phyloP scores from a whole-genome alignment of 1,140 invertebrate species.

The Cepaea nemoralis region DNA sequence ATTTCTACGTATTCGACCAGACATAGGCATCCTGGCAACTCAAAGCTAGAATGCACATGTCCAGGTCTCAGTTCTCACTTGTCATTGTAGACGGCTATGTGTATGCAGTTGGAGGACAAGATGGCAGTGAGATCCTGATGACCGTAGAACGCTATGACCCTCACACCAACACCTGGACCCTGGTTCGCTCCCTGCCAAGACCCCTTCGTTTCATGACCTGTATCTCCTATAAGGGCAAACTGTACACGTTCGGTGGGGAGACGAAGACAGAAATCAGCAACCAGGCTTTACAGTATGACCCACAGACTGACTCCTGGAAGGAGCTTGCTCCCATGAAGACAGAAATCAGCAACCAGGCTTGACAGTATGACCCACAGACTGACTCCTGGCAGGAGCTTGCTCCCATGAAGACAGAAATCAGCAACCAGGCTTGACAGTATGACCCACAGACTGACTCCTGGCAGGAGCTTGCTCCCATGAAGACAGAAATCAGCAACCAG shows the following conservation, averaged over 20 bases:
- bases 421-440: too few species aligned
- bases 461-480: too few species aligned
- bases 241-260: constrained; percentile 69
- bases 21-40: constrained; percentile 56
- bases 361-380: too few species aligned
- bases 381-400: too few species aligned
- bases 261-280: constrained; percentile 56
- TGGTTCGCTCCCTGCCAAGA: constrained; percentile 62
- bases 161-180: constrained; percentile 62
- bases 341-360: too few species aligned
- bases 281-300: constrained; percentile 63
- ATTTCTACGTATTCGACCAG: constrained; percentile 65
- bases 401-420: too few species aligned
- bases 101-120: constrained; percentile 68
- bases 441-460: too few species aligned
- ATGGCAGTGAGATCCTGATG: constrained; percentile 62
- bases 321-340: too few species aligned
- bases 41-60: constrained; percentile 66
- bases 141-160: constrained; percentile 66
- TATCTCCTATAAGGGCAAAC: constrained; percentile 63
- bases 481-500: too few species aligned
- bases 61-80: constrained; percentile 64
- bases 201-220: constrained; percentile 63
- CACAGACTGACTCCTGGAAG: too few species aligned
- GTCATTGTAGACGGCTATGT: constrained; percentile 67